phyloP scores from a whole-genome alignment of 2,113 vertebrate species.

The Rhinoptilus africanus region DNA sequence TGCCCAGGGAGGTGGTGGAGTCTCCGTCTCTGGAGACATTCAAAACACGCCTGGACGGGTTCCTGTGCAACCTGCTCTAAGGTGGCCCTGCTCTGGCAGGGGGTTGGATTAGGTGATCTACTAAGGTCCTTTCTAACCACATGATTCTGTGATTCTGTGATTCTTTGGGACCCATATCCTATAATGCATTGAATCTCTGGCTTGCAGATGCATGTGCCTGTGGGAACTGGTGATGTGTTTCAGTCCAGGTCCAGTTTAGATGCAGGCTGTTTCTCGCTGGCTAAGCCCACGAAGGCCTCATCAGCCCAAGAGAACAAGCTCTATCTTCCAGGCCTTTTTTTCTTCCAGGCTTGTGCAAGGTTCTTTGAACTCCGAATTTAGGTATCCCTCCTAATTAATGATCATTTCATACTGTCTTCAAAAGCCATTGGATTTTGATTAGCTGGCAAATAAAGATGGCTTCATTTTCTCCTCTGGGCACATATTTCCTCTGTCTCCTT shows the following conservation, averaged over 20 bases:
- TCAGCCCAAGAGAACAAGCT: not conserved
- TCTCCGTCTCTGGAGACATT: no score
- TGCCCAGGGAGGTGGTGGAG: no score
- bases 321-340: conserved; percentile 41
- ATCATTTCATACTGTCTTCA: conserved; percentile 77
- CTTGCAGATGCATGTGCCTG: not conserved
- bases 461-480: conserved; percentile 63
- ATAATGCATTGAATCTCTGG: not conserved
- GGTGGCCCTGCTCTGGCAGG: no score
- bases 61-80: no score
- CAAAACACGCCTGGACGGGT: no score
- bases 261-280: not conserved
- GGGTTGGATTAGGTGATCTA: no score
- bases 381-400: conserved; percentile 84
- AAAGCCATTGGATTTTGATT: conserved; percentile 79
- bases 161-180: not conserved
- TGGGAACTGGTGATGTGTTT: not conserved
- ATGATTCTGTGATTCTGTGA: no score
- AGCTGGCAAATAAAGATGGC: conserved; percentile 75
- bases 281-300: not conserved
- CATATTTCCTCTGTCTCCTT: conserved; percentile 81
- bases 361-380: conserved; percentile 80
- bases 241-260: not conserved
- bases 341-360: conserved; percentile 39
- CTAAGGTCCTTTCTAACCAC: no score